Evolutionary conservation across 2,888 invertebrate genomes (phyloP), one percentile per base, ranked within the genome.

Genomic region (Andrena marginata): DNA sequence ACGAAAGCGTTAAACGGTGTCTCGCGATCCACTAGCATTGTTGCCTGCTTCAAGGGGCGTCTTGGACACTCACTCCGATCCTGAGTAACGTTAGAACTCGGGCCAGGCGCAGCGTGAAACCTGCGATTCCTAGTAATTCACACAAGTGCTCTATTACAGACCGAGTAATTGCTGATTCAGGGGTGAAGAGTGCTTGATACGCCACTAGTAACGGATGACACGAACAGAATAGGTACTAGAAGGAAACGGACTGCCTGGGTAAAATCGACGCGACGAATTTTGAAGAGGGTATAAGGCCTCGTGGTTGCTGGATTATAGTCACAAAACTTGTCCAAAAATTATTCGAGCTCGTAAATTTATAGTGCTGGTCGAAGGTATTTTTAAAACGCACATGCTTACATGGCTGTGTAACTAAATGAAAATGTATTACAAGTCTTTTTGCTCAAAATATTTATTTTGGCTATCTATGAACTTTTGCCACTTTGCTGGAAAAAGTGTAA

Each of bases 31-130:
- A 35, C 72, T 77, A 68, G 42, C 62, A 86, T 84, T 82, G 77
- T 86, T 84, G 77, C 75, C 75, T 59, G 84, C 49, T 64, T n/a
- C 68, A 82, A 87, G 82, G 77, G 82, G 82, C 80, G 80, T 82
- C 82, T 85, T 82, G 23, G 79, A 81, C 85, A 77, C 80, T 71
- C 82, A 82, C 82, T 62, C 67, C 73, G 62, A 72, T 80, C 65
- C 75, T 69, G 62, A 80, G 76, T 83, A 82, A 82, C 77, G 84
- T 79, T 87, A 87, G 75, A 81, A 78, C 70, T 64, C 67, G 69
- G 64, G 51, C 51, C 56, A 60, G 65, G 60, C 68, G 16, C 33
- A 62, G 33, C 82, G 80, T 51, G 85, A 81, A 84, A 74, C 72
- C 63, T 7, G 62, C 62, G 78, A 68, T 78, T 72, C 76, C 70